Evolutionary conservation across 2,113 vertebrate species (phyloP), one percentile per base, ranked within the genome.

Genomic region (Cyrtonyx montezumae): DNA sequence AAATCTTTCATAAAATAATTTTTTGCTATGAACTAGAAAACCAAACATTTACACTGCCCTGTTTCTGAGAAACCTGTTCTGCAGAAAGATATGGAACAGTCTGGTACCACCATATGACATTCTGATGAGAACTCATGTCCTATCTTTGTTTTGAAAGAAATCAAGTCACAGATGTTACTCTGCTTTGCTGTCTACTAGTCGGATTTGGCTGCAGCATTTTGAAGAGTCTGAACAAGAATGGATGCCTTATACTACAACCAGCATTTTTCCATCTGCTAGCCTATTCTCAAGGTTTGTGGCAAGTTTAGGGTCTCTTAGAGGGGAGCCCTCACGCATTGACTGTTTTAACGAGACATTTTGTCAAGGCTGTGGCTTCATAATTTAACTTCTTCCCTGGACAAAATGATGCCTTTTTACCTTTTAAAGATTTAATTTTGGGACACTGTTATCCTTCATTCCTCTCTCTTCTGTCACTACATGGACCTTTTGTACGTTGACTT

Each of bases 31-130:
- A 73, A 66, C 73, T 90, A 85, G 86, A 73, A 87, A 34, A 46
- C 65, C 67, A 90, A 94, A 81, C 77, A 62, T 69, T 86, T 80
- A 74, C 66, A 22, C 43, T 94, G 9, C 30, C 36, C 25, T 65
- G 86, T 94, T 95, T 96, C 93, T 93, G 32, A 85, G 85, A 92
- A 93, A 97, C 93, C 2, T 0, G 34, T 78, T 91, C 25, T 85
- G 40, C 37, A 55, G 82, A 67, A 59, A 73, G 80, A 49, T 30
- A 8, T 21, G 81, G 79, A 67, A 58, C 55, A 63, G 43, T 48
- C 25, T 91, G 62, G 37, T 69, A 83, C 32, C 22, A 43, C 34
- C 43, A 65, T 88, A 61, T 11, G 34, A 23, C 37, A 23, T 90
- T 86, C 91, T 93, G 81, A 90, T 88, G 76, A 95, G 68, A 42